Percentiles rank a stretch among this genome's conserved stretches.
Conservation (phyloP, 2,797 vertebrate genomes). For the Megaceryle alcyon region DNA sequence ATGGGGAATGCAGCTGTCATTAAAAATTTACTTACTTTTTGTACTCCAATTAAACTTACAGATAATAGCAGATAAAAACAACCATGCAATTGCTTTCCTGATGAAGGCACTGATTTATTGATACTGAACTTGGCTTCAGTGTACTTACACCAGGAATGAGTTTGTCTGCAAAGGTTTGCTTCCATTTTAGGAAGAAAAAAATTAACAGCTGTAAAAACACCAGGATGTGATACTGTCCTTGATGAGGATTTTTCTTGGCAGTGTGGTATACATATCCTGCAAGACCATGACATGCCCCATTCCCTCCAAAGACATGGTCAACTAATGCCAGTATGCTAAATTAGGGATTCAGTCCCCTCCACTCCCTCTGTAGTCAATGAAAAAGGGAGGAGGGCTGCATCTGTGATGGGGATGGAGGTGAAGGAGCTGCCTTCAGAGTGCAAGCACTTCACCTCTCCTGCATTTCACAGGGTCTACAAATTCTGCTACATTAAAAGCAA, state of each 20-base stretch:
- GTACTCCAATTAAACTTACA: conserved; percentile 87
- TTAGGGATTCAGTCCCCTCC: background rate
- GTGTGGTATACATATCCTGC: background rate
- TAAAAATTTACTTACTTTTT: conserved; percentile 92
- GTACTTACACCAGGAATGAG: conserved; percentile 27
- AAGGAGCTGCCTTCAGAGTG: background rate
- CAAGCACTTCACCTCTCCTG: background rate
- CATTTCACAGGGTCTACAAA: background rate
- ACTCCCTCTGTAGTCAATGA: background rate
- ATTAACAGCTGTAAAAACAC: conserved; percentile 39
- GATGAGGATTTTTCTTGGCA: conserved; percentile 9
- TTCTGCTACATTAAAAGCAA: background rate
- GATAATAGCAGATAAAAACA: conserved; percentile 81
- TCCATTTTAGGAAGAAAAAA: conserved; percentile 58
- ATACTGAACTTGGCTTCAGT: conserved; percentile 45
- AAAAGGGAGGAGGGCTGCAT: background rate
- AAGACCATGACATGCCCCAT: background rate
- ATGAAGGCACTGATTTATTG: conserved; percentile 64
- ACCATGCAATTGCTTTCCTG: conserved; percentile 29
- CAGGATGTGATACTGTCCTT: conserved; percentile 19
- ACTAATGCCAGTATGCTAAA: background rate
- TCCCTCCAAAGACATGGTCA: background rate
- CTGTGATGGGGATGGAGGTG: background rate
- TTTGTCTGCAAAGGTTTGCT: conserved; percentile 43
- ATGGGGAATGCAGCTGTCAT: conserved; percentile 85